A percentile compares a stretch with the other conserved stretches of the same genome.
phyloP scores from a whole-genome alignment of 1,140 invertebrate genomes.

The Drosophila subobscura region DNA sequence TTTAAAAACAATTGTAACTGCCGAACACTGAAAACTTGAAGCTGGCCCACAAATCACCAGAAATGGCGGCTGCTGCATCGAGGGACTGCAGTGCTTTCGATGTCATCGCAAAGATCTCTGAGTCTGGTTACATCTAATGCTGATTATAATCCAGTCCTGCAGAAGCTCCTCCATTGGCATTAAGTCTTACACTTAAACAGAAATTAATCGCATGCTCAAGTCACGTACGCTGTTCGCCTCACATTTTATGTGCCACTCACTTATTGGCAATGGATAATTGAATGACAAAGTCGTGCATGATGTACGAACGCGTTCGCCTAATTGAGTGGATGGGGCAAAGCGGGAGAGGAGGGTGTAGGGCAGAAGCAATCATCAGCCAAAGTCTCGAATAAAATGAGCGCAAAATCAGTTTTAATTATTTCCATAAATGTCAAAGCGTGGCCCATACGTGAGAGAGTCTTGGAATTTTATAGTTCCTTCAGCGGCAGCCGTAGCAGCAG shows the following conservation, averaged over 20 bases:
- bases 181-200: too few relatives aligned
- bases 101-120: background rate
- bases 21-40: slow-evolving; percentile 39
- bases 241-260: slow-evolving; percentile 49
- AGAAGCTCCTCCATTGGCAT: too few relatives aligned
- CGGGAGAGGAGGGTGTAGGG: background rate
- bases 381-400: slow-evolving; percentile 51
- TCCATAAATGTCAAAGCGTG: slow-evolving; percentile 59
- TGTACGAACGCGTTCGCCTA: slow-evolving; percentile 25
- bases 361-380: slow-evolving; percentile 2
- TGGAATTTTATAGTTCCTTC: slow-evolving; percentile 54
- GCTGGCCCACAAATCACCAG: slow-evolving; percentile 14
- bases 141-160: too few relatives aligned
- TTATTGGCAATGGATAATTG: slow-evolving; percentile 63
- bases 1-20: slow-evolving; percentile 46
- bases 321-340: slow-evolving; percentile 30
- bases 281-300: slow-evolving; percentile 64
- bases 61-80: slow-evolving; percentile 1
- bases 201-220: slow-evolving; percentile 12
- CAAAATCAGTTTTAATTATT: slow-evolving; percentile 77
- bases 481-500: slow-evolving; percentile 3
- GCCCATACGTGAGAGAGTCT: slow-evolving; percentile 49
- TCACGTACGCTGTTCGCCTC: slow-evolving; percentile 49
- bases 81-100: slow-evolving; percentile 9
- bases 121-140: too few relatives aligned